Evolutionary conservation across 2,797 vertebrate genomes (phyloP).

Genomic region (Mallotus villosus): DNA sequence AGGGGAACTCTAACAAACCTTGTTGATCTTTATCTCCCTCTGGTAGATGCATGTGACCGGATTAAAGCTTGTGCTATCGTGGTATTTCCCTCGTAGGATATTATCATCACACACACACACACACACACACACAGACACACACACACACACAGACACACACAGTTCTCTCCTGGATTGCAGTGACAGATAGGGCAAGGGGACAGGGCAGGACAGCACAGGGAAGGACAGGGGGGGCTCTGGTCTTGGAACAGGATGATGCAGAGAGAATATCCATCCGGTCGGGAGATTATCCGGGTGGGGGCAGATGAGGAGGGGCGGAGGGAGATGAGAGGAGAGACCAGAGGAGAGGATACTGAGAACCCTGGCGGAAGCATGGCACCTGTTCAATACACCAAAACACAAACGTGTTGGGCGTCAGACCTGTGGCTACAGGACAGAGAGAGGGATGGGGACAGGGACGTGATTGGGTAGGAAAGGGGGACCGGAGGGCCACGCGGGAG

Average conservation of each 20-base stretch:
- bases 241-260: not conserved
- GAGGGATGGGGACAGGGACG: not conserved
- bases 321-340: not conserved
- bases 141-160: not conserved
- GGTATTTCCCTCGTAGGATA: not conserved
- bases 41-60: not conserved
- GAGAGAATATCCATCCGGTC: conserved; percentile 1
- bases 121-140: too few species aligned
- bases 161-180: not conserved
- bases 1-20: not conserved
- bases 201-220: not conserved
- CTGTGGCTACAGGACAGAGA: not conserved
- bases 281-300: not conserved
- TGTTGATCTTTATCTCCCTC: not conserved
- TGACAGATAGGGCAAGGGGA: not conserved
- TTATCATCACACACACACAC: not conserved
- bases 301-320: not conserved
- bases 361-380: too few species aligned
- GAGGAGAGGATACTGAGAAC: not conserved
- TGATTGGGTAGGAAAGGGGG: not conserved
- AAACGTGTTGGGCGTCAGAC: too few species aligned
- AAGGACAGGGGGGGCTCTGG: not conserved
- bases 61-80: not conserved
- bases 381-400: too few species aligned
- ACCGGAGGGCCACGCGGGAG: not conserved